Conservation (phyloP, 2,113 vertebrate species). For the Oncorhynchus clarkii region DNA sequence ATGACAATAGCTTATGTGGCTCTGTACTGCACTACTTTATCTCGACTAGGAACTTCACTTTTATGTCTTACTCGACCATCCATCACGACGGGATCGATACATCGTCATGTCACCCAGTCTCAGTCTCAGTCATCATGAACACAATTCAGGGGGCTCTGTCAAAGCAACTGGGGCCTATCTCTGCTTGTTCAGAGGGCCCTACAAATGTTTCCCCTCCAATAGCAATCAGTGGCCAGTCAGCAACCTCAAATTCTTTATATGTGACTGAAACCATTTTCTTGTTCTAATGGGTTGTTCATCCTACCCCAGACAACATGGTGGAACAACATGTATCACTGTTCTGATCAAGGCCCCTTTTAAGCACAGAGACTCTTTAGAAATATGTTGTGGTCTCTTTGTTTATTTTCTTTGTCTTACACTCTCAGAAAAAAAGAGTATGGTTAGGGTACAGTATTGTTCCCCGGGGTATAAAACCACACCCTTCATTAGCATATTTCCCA, state of each 20-base stretch:
- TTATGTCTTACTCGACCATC: conserved; percentile 67
- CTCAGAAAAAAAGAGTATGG: no score
- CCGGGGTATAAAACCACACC: no score
- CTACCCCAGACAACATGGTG: conserved; percentile 4
- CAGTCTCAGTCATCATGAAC: conserved; percentile 60
- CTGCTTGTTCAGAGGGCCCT: conserved; percentile 70
- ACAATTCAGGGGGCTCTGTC: conserved; percentile 66
- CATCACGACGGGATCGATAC: conserved; percentile 70
- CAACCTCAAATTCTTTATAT: conserved; percentile 54
- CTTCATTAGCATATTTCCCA: no score
- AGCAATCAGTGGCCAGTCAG: conserved; percentile 57
- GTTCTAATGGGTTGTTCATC: conserved; percentile 7
- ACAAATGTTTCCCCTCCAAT: conserved; percentile 72
- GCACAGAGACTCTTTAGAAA: not conserved
- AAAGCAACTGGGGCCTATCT: conserved; percentile 69
- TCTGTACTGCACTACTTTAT: conserved; percentile 33
- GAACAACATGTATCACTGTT: conserved; percentile 34
- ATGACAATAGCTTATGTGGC: conserved; percentile 37
- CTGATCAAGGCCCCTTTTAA: conserved; percentile 34
- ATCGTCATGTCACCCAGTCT: conserved; percentile 68
- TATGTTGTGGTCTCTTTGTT: no score
- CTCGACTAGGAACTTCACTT: conserved; percentile 53
- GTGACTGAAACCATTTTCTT: conserved; percentile 29
- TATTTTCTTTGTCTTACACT: no score
- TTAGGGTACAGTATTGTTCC: no score